These are phyloP conservation scores for Scartelaos histophorus DNA, from an alignment of 2,113 vertebrate species.

Conservation along the genomic window DNA sequence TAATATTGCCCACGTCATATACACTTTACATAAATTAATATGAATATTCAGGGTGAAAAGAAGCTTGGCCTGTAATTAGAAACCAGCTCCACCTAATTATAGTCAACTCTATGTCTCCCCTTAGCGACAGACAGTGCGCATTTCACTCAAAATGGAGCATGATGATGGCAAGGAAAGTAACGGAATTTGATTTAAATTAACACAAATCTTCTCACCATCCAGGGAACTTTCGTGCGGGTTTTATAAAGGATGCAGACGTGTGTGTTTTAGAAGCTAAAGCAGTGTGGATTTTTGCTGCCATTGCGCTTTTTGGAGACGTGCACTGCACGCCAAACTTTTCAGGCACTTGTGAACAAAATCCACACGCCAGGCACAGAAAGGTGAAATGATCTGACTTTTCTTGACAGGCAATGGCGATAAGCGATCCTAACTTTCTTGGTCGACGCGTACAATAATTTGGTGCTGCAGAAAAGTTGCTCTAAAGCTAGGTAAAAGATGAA, in stretches of 20 bases:
- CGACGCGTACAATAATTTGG: not conserved
- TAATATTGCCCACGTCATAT: not conserved
- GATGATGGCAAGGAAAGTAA: slow-evolving; percentile 23
- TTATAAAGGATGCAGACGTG: not conserved
- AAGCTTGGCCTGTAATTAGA: slow-evolving; percentile 32
- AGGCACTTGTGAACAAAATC: slow-evolving; percentile 4
- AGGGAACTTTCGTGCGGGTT: not conserved
- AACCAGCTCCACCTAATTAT: slow-evolving; percentile 43
- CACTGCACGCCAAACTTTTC: not conserved
- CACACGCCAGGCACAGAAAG: not conserved
- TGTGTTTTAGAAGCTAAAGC: not conserved
- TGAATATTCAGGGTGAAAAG: not conserved
- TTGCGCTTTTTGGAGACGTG: not conserved
- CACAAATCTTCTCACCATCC: not conserved
- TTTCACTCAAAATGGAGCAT: slow-evolving; percentile 4
- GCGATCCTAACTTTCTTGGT: not conserved
- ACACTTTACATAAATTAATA: not conserved
- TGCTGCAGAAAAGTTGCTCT: not conserved
- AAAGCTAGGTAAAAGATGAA: not conserved
- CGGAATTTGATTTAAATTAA: slow-evolving; percentile 23
- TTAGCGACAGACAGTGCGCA: slow-evolving; percentile 34
- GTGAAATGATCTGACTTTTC: not conserved
- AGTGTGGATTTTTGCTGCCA: not conserved
- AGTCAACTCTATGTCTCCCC: slow-evolving; percentile 45
- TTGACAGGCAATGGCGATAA: not conserved